phyloP scores from a whole-genome alignment of 1,140 invertebrate species.

The Brachionus rotundiformis region DNA sequence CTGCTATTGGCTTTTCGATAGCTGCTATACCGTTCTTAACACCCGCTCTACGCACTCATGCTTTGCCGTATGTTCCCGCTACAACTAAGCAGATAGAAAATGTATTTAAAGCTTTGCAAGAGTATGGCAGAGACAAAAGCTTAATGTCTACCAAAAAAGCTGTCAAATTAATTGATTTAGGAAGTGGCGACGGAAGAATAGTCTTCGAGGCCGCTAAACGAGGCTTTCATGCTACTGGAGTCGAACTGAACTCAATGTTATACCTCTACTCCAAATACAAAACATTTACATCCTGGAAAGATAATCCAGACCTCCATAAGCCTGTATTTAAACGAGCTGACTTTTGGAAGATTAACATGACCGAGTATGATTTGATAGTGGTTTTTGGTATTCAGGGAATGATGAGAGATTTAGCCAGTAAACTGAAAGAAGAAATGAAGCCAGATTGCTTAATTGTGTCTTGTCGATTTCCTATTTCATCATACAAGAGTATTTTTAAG shows the following conservation, averaged over 20 bases:
- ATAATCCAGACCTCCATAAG: neutral
- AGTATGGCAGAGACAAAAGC: neutral
- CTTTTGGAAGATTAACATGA: conserved; percentile 49
- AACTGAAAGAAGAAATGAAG: conserved; percentile 49
- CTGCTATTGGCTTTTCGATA: conserved; percentile 43
- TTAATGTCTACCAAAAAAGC: neutral
- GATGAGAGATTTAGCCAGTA: conserved; percentile 51
- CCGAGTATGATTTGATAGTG: conserved; percentile 46
- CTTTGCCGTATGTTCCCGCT: conserved; percentile 49
- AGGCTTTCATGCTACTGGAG: conserved; percentile 38
- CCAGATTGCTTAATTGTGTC: conserved; percentile 31
- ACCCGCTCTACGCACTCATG: conserved; percentile 46
- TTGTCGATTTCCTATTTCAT: conserved; percentile 44
- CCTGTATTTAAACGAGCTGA: conserved; percentile 50
- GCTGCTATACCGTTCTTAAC: conserved; percentile 50
- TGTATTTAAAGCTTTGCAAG: conserved; percentile 22
- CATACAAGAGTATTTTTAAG: neutral
- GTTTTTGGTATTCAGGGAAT: conserved; percentile 51
- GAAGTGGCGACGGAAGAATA: conserved; percentile 52
- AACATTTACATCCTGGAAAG: neutral
- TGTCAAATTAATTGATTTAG: conserved; percentile 46
- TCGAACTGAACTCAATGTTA: conserved; percentile 44
- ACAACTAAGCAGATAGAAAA: conserved; percentile 46
- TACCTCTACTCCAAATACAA: conserved; percentile 37
- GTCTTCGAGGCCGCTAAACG: conserved; percentile 41